A percentile compares a stretch with the other conserved stretches of the same genome.
Evolutionary conservation across 2,888 invertebrate species (phyloP).

Genomic region (Caenorhabditis sp.): DNA sequence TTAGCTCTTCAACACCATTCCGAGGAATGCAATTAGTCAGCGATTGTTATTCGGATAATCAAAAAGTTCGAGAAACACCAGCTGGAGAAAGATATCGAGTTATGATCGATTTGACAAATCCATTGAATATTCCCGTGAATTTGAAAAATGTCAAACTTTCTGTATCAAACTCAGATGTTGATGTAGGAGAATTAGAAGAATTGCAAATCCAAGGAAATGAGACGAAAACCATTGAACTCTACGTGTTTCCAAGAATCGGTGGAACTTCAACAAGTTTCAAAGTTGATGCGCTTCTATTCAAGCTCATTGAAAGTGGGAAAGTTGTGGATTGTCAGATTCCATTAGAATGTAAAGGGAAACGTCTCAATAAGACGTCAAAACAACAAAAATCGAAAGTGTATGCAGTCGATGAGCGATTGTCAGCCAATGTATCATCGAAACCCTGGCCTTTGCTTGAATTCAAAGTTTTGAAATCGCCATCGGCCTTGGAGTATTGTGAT

Average conservation of each 20-base stretch:
- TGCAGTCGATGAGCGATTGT: slow-evolving; percentile 52
- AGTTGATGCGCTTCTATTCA: slow-evolving; percentile 31
- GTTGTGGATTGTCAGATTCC: slow-evolving; percentile 24
- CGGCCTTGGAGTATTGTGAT: slow-evolving; percentile 38
- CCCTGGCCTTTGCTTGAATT: slow-evolving; percentile 61
- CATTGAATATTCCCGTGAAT: slow-evolving; percentile 47
- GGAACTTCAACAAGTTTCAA: slow-evolving; percentile 12
- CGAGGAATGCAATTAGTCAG: slow-evolving; percentile 48
- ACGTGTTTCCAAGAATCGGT: slow-evolving; percentile 34
- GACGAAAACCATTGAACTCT: slow-evolving; percentile 27
- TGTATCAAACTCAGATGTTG: slow-evolving; percentile 15
- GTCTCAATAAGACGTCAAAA: slow-evolving; percentile 50
- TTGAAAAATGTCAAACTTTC: slow-evolving; percentile 49
- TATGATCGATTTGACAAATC: slow-evolving; percentile 53
- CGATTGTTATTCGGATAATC: slow-evolving; percentile 55
- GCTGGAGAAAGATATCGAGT: slow-evolving; percentile 56
- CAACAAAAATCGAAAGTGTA: slow-evolving; percentile 50
- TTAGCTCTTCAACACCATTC: slow-evolving; percentile 45
- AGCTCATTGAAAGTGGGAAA: slow-evolving; percentile 3
- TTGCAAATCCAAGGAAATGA: slow-evolving; percentile 23
- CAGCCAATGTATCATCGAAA: slow-evolving; percentile 40
- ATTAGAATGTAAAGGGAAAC: slow-evolving; percentile 43
- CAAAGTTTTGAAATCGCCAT: slow-evolving; percentile 22
- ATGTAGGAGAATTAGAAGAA: slow-evolving; percentile 14
- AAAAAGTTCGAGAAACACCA: slow-evolving; percentile 54